A percentile compares a stretch with the other conserved stretches of the same genome.
Conservation (phyloP, 2,888 invertebrate genomes). For the Brachycybe producta region DNA sequence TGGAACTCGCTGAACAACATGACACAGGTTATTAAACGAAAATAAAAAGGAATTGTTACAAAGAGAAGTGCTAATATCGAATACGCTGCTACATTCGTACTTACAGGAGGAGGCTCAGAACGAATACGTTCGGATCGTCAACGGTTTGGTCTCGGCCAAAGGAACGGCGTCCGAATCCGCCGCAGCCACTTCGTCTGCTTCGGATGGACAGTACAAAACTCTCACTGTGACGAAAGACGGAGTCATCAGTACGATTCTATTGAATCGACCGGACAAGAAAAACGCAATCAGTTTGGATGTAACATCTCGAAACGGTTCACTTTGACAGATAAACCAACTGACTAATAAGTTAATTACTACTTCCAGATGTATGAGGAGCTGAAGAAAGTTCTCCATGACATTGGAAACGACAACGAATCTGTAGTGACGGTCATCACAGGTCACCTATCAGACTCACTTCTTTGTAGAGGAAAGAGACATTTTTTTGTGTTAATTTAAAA, state of each 20-base stretch:
- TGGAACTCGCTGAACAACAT: conserved; percentile 40
- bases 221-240: conserved; percentile 12
- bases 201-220: conserved; percentile 7
- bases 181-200: not conserved
- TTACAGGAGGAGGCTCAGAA: conserved; percentile 39
- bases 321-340: not conserved
- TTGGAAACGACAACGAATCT: conserved; percentile 51
- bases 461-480: not conserved
- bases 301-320: not conserved
- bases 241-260: conserved; percentile 9
- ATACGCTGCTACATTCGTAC: conserved; percentile 27
- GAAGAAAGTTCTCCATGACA: conserved; percentile 49
- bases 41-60: not conserved
- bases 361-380: conserved; percentile 52
- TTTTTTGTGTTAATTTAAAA: not conserved
- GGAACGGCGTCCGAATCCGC: conserved; percentile 17
- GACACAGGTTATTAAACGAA: conserved; percentile 33
- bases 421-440: conserved; percentile 58
- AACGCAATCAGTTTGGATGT: conserved; percentile 12
- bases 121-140: conserved; percentile 38
- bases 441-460: conserved; percentile 22
- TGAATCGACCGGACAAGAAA: conserved; percentile 13
- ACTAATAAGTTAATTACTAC: not conserved
- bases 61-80: conserved; percentile 27
- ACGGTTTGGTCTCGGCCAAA: conserved; percentile 28